A percentile compares a stretch with the other conserved stretches of the same genome.
Evolutionary conservation across 2,797 vertebrate species (phyloP).

Genomic region (Anguilla pacifica): DNA sequence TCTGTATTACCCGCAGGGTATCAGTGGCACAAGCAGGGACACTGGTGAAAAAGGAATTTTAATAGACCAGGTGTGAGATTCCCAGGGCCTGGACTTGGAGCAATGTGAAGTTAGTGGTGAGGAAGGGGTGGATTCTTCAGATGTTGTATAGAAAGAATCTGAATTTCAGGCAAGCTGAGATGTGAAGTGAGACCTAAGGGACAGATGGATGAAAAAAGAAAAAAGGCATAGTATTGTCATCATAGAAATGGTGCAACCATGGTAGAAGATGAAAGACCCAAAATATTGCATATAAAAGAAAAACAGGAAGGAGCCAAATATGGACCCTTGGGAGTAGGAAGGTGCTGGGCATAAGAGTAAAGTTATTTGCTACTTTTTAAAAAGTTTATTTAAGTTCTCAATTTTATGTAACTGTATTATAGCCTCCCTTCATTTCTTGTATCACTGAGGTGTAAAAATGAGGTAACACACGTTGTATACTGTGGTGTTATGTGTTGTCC

Average conservation of each 20-base stretch:
- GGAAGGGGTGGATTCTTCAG: background rate
- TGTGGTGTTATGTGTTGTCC: too few relatives aligned
- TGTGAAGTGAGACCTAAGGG: background rate
- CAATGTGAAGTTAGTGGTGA: background rate
- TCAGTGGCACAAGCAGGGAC: background rate
- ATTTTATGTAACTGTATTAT: too few relatives aligned
- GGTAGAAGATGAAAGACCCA: too few relatives aligned
- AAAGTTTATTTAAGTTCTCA: too few relatives aligned
- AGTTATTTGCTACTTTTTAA: background rate
- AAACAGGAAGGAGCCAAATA: background rate
- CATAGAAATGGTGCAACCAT: too few relatives aligned
- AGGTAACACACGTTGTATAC: too few relatives aligned
- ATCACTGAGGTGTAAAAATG: too few relatives aligned
- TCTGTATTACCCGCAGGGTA: background rate
- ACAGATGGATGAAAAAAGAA: background rate
- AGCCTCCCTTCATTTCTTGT: too few relatives aligned
- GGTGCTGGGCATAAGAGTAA: background rate
- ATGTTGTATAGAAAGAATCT: background rate
- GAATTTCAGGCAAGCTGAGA: background rate
- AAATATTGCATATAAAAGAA: too few relatives aligned
- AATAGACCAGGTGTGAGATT: background rate
- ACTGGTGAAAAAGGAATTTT: background rate
- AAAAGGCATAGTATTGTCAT: background rate
- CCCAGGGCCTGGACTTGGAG: background rate
- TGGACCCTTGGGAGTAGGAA: background rate